Evolutionary conservation across 2,113 vertebrate genomes (phyloP).

Genomic region (Poeciliopsis prolifica): DNA sequence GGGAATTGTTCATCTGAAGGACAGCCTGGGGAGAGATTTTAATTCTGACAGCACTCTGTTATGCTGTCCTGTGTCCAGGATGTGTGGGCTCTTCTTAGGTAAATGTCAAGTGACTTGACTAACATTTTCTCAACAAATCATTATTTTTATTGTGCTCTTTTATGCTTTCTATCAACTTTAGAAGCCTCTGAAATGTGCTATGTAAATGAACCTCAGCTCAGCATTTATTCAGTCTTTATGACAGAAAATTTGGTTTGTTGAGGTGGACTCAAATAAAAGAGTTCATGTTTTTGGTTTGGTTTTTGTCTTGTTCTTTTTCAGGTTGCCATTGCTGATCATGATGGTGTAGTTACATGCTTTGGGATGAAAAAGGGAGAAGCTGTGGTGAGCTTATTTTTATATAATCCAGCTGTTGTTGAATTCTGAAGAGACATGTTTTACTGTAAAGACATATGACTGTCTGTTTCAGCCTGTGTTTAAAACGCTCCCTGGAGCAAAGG

Average conservation of each 20-base stretch:
- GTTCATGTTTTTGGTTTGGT: neutral
- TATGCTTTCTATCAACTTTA: no score
- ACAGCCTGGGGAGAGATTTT: no score
- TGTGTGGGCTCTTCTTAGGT: neutral
- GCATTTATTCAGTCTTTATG: neutral
- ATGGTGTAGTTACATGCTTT: constrained; percentile 92
- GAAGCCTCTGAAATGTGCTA: no score
- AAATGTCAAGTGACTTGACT: neutral
- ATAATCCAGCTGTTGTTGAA: neutral
- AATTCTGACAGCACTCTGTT: no score
- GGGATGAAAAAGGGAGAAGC: constrained; percentile 95
- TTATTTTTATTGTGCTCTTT: no score
- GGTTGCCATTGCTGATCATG: constrained; percentile 94
- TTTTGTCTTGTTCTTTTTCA: constrained; percentile 56
- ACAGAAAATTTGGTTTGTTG: neutral
- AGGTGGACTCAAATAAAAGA: no score
- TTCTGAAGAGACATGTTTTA: neutral
- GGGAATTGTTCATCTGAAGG: no score
- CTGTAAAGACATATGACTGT: neutral
- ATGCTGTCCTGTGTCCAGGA: no score
- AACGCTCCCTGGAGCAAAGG: constrained; percentile 92
- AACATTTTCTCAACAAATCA: neutral
- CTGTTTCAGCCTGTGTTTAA: constrained; percentile 90
- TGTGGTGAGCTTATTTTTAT: constrained; percentile 80
- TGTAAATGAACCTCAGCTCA: neutral